These are phyloP conservation scores for Stichopus horrens DNA, from an alignment of 53 echinoderm and acorn worm genomes.

Conservation along the genomic window DNA sequence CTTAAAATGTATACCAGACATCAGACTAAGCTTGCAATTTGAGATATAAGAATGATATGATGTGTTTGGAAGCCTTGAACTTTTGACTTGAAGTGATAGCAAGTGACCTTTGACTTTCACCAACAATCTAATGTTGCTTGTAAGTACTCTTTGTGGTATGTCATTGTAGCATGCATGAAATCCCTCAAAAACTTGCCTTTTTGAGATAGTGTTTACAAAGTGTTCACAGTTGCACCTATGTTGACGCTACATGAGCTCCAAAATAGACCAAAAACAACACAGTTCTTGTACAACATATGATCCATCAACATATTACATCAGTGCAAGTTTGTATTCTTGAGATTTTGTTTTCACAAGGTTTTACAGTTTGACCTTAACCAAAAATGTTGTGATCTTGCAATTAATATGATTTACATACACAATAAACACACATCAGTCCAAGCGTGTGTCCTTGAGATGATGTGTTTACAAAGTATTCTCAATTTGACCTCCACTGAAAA, in stretches of 20 bases:
- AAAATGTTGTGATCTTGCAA: no score
- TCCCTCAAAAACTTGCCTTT: neutral
- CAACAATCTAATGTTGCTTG: neutral
- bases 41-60: no score
- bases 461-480: no score
- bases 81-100: no score
- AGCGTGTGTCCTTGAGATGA: no score
- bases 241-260: neutral
- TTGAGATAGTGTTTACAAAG: neutral
- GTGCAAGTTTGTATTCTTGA: neutral
- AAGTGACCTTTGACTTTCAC: neutral
- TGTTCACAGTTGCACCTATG: neutral
- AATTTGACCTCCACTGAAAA: no score
- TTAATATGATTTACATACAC: no score
- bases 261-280: neutral
- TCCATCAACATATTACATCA: neutral
- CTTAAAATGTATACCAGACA: neutral
- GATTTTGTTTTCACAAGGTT: neutral
- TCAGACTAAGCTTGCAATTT: no score
- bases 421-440: no score
- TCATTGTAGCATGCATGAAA: neutral
- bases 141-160: neutral
- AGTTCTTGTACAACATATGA: neutral
- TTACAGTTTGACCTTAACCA: neutral
- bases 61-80: no score